Evolutionary conservation across 2,888 invertebrate genomes (phyloP), one percentile per base, ranked within the genome.

Genomic region (Zonitis immaculata): DNA sequence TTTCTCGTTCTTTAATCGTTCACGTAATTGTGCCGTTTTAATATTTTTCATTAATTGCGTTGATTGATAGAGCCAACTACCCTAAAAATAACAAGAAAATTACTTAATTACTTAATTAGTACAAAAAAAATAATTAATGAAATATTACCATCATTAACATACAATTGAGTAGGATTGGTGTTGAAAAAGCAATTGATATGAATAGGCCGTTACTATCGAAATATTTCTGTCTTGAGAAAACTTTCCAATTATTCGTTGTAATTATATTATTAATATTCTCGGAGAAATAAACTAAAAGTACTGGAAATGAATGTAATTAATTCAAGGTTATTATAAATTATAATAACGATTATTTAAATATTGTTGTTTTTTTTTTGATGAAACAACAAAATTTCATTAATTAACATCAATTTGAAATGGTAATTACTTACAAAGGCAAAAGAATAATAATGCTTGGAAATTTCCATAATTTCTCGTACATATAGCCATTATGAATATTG

Each of bases 141-240:
- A n/a, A 68, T 86, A 91, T 88, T 81, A 95, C 94, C 83, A 95
- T 90, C 84, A 95, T 87, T 60, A 95, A 82, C 86, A 95, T 89
- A 73, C 94, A 95, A 76, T 94, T 95, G 48, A 95, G 80, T 52
- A 95, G 79, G 68, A 95, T 88, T 18, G 95, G 95, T 71, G 91
- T 87, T n/a, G 93, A 95, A 76, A 94, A 94, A 18, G 95, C 91
- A 9, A 93, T 83, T 0, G 95, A 95, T 80, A 95, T 94, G 73
- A 95, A 95, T 48, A 95, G 79, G 16, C 95, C 95, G 77, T 90
- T 90, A 67, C 90, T 90, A 75, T 95, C 95, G 74, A 95, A 95
- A 75, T 95, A 95, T 72, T 95, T 95, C 67, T 95, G 93, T 64
- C 86, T 83, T 0, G 95, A 90, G 75, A 95, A 94, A 53, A 86